Percentiles rank a stretch among this genome's conserved stretches.
Evolutionary conservation across 2,888 invertebrate genomes (phyloP).

Genomic region (Leucophora obtusa): DNA sequence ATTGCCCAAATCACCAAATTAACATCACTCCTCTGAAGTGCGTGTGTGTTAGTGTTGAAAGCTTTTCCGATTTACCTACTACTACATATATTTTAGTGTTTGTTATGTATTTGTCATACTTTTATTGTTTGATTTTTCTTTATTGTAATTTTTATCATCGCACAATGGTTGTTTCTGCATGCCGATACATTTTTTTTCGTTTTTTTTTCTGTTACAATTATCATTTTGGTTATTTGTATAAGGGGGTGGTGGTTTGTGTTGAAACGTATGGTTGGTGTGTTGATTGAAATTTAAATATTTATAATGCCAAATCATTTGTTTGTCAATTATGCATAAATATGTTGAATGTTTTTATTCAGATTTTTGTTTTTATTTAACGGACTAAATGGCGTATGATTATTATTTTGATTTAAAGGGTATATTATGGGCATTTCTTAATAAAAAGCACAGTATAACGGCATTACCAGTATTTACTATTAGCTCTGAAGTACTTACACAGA

Average conservation of each 20-base stretch:
- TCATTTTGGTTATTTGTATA: not conserved
- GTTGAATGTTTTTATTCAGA: slow-evolving; percentile 17
- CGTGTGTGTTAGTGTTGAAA: not conserved
- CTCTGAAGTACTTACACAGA: no score
- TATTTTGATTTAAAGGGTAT: not conserved
- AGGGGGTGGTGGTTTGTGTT: not conserved
- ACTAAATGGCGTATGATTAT: not conserved
- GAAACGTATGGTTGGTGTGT: slow-evolving; percentile 13
- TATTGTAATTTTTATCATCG: not conserved
- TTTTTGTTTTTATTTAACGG: not conserved
- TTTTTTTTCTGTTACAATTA: not conserved
- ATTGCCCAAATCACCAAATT: not conserved
- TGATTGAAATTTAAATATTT: slow-evolving; percentile 66
- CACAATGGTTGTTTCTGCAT: not conserved
- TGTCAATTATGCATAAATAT: slow-evolving; percentile 45
- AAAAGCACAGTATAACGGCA: no score
- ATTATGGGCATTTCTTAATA: no score
- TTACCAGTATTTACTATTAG: no score
- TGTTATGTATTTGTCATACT: not conserved
- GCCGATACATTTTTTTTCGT: slow-evolving; percentile 2
- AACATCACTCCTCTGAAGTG: not conserved
- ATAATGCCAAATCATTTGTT: slow-evolving; percentile 40
- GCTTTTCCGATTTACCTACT: slow-evolving; percentile 6
- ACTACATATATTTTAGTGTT: not conserved
- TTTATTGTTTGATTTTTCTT: slow-evolving; percentile 26